A percentile compares a stretch with the other conserved stretches of the same genome.
Conservation (phyloP, 2,113 vertebrate species). For the Columba janthina region DNA sequence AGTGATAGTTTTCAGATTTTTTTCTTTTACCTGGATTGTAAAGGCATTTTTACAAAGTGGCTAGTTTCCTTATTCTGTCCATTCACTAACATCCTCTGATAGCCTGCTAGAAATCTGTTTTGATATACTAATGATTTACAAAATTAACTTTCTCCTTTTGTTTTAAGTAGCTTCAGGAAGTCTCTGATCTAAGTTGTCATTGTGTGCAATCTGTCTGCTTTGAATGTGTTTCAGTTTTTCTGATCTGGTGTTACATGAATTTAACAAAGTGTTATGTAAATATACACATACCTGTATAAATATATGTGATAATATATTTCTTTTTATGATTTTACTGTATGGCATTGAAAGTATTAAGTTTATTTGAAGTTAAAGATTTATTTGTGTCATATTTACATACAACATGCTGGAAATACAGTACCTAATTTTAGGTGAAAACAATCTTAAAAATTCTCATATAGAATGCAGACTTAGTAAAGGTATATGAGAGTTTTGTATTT, state of each 20-base stretch:
- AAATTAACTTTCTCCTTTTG: neutral
- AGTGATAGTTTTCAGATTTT: neutral
- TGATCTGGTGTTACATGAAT: neutral
- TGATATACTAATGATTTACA: neutral
- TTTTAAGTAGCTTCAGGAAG: neutral
- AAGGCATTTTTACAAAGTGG: neutral
- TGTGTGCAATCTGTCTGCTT: neutral
- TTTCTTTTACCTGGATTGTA: neutral
- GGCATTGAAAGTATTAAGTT: neutral
- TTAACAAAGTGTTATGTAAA: neutral
- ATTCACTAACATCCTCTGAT: neutral
- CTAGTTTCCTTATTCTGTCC: neutral
- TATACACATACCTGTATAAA: neutral
- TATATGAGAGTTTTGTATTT: neutral
- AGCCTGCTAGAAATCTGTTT: neutral
- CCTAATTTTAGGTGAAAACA: neutral
- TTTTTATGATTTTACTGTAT: neutral
- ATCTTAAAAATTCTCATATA: neutral
- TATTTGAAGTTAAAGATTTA: neutral
- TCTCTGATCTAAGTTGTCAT: neutral
- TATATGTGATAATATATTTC: neutral
- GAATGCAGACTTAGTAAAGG: neutral
- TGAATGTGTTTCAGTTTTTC: neutral
- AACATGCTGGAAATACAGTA: neutral
- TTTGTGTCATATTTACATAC: neutral